Evolutionary conservation across 1,140 invertebrate species (phyloP).

Genomic region (Aphaenogaster rudis): DNA sequence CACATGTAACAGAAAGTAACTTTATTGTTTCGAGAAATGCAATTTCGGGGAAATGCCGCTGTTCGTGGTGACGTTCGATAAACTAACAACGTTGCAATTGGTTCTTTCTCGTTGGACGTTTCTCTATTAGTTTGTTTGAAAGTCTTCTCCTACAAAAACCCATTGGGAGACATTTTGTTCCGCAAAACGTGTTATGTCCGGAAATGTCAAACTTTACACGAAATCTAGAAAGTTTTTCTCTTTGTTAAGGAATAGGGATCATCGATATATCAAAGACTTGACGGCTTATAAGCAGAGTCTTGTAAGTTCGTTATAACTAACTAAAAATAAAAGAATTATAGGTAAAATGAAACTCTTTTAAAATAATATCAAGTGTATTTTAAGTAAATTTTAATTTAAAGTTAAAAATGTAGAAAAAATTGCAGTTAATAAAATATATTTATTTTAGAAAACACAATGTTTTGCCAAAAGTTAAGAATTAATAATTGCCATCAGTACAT

Average conservation of each 20-base stretch:
- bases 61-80: conserved; percentile 41
- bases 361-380: neutral
- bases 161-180: conserved; percentile 49
- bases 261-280: neutral
- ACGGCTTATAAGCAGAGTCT: neutral
- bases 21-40: conserved; percentile 34
- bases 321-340: neutral
- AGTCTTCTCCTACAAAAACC: conserved; percentile 45
- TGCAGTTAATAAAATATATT: neutral
- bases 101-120: conserved; percentile 47
- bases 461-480: neutral
- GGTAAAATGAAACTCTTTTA: neutral
- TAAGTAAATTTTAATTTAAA: neutral
- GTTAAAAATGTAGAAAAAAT: neutral
- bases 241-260: neutral
- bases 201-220: conserved; percentile 54
- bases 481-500: neutral
- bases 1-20: conserved; percentile 19
- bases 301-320: neutral
- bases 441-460: neutral
- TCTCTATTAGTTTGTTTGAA: conserved; percentile 59
- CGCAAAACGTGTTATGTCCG: conserved; percentile 30
- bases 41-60: conserved; percentile 36
- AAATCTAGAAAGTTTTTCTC: neutral
- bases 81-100: conserved; percentile 54